Conservation (phyloP, 1,140 invertebrate genomes). For the Procambarus virginalis region DNA sequence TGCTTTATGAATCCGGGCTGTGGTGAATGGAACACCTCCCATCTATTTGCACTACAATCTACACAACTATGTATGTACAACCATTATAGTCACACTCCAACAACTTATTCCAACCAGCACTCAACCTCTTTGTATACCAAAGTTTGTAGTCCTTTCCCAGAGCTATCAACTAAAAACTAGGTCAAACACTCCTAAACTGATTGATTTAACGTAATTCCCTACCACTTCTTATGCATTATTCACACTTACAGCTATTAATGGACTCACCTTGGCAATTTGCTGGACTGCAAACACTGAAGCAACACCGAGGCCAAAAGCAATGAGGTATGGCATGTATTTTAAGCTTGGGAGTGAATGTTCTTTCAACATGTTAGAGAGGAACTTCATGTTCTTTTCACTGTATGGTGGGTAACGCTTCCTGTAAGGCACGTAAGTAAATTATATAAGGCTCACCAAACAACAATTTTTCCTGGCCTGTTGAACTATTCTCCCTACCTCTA, state of each 20-base stretch:
- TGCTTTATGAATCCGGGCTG: no score
- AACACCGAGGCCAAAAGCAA: conserved; percentile 64
- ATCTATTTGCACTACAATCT: no score
- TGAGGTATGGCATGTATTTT: conserved; percentile 49
- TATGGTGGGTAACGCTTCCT: conserved; percentile 77
- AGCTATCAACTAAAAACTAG: no score
- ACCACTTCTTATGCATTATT: no score
- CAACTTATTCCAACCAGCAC: no score
- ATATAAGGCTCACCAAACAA: not conserved
- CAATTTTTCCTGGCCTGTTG: not conserved
- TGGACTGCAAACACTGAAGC: conserved; percentile 54
- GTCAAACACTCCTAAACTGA: no score
- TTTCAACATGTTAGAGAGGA: conserved; percentile 72
- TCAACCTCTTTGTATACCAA: no score
- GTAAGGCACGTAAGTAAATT: conserved; percentile 50
- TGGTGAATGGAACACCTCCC: no score
- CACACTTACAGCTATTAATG: not conserved
- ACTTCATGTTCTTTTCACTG: conserved; percentile 73
- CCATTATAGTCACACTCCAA: no score
- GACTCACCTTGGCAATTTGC: conserved; percentile 64
- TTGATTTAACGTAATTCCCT: no score
- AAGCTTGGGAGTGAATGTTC: conserved; percentile 62
- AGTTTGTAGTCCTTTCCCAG: no score
- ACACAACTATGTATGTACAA: no score
- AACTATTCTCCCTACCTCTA: not conserved